Conservation (phyloP, 2,888 invertebrate species). For the Phoenoteleia sp. region DNA sequence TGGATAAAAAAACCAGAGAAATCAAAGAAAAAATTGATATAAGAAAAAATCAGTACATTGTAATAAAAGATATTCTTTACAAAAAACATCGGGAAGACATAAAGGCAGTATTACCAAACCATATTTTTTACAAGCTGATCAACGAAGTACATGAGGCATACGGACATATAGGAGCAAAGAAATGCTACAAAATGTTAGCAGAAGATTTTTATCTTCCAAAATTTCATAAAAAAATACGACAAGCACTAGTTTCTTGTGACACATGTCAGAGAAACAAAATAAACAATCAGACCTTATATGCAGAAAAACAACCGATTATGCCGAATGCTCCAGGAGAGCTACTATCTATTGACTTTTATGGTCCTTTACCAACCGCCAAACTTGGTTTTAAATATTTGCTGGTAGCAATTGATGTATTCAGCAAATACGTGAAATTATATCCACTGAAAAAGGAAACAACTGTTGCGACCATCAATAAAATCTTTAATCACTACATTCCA, state of each 20-base stretch:
- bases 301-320: no score
- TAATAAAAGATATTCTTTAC: background rate
- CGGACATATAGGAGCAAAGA: constrained; percentile 12
- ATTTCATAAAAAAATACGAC: background rate
- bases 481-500: no score
- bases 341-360: no score
- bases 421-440: background rate
- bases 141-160: background rate
- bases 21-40: background rate
- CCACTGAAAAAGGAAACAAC: background rate
- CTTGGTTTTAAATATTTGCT: background rate
- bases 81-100: background rate
- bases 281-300: background rate
- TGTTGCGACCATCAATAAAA: background rate
- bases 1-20: background rate
- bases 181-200: background rate
- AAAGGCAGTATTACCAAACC: background rate
- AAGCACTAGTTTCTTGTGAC: background rate
- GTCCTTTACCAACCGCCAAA: background rate
- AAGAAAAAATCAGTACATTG: background rate
- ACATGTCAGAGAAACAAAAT: background rate
- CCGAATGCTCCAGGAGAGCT: no score
- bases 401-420: background rate
- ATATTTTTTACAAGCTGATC: background rate
- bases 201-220: constrained; percentile 7